Conservation (phyloP, 2,888 invertebrate species). For the Mayetiola destructor region DNA sequence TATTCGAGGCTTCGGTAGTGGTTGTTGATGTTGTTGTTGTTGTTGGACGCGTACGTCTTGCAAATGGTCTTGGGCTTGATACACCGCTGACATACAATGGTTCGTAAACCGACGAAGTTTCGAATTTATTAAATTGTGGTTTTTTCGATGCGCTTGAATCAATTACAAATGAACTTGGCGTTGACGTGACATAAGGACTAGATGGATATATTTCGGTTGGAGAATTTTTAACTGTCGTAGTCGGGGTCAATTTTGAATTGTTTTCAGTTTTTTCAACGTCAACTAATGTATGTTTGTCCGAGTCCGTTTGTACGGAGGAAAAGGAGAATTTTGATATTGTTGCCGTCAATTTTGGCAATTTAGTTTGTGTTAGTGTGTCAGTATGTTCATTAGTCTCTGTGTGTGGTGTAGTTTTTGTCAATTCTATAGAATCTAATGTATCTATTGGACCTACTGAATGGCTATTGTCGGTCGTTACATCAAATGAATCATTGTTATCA, state of each 20-base stretch:
- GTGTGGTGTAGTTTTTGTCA: background rate
- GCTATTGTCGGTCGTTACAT: background rate
- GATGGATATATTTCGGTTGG: conserved; percentile 11
- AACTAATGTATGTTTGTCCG: conserved; percentile 14
- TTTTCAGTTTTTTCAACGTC: background rate
- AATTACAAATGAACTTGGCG: conserved; percentile 11
- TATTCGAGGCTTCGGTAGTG: conserved; percentile 21
- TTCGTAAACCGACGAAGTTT: conserved; percentile 19
- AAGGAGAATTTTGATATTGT: background rate
- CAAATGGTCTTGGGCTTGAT: conserved; percentile 40
- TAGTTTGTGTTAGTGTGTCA: conserved; percentile 15
- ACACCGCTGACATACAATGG: conserved; percentile 30
- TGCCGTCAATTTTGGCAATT: background rate
- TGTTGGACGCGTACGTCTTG: conserved; percentile 29
- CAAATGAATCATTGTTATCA: background rate
- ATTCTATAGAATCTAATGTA: background rate
- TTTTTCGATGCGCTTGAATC: conserved; percentile 3
- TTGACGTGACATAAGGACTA: conserved; percentile 19
- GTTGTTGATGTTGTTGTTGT: conserved; percentile 21
- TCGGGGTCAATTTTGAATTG: conserved; percentile 2
- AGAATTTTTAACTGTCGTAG: no score
- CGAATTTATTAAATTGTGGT: conserved; percentile 13
- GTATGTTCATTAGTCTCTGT: background rate
- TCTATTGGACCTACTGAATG: background rate
- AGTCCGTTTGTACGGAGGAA: conserved; percentile 8